Evolutionary conservation across 2,113 vertebrate species (phyloP).

Genomic region (Neofelis nebulosa): DNA sequence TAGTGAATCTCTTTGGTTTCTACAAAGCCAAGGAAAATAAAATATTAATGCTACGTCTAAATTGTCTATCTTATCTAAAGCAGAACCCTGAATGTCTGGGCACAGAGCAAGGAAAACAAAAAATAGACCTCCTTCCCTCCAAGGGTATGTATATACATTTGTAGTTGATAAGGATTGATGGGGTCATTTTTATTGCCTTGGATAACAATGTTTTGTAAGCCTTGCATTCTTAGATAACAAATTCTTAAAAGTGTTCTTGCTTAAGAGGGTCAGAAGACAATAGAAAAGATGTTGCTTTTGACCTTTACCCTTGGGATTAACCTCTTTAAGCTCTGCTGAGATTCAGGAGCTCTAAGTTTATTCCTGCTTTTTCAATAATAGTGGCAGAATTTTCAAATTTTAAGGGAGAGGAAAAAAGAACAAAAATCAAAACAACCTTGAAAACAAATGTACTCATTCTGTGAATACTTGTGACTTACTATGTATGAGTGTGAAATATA

Average conservation of each 20-base stretch:
- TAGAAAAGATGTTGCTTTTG: background rate
- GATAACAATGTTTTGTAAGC: background rate
- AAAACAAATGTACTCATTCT: background rate
- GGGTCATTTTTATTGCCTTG: background rate
- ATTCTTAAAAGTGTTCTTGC: background rate
- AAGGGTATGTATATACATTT: background rate
- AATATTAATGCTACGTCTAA: background rate
- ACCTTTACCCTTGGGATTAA: background rate
- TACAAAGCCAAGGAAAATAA: background rate
- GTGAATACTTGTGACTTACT: background rate
- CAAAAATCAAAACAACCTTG: background rate
- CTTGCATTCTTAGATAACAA: conserved; percentile 5
- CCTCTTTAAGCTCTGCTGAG: background rate
- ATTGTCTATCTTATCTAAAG: background rate
- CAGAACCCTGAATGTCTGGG: background rate
- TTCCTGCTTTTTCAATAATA: background rate
- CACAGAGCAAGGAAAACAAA: background rate
- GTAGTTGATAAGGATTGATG: background rate
- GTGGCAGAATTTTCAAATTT: background rate
- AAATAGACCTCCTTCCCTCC: background rate
- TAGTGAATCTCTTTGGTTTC: background rate
- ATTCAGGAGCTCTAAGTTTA: background rate
- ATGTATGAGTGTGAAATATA: background rate
- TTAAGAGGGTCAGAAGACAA: background rate
- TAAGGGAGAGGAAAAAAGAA: background rate